Base-by-base conservation (phyloP, 2,888 invertebrate species). In the Zhengitettix transpicula region DNA sequence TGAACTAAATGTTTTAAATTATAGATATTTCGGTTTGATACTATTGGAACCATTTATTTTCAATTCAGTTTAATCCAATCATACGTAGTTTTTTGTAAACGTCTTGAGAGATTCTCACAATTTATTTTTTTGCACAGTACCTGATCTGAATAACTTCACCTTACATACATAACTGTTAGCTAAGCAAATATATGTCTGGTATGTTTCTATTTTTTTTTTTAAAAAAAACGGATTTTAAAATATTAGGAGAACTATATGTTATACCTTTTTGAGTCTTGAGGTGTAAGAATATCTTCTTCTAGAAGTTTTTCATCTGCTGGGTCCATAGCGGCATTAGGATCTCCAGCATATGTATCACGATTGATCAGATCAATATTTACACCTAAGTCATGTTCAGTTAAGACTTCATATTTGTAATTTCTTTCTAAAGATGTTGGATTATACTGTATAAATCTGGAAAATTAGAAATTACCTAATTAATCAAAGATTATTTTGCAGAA, bases 301-400 rank as follows among this genome's bases (percentile, higher is more conserved):
- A 99, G 74, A 28, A 99, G 77, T 70, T 88, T 91, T 72, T 98
- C 98, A 77, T 99, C 98, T 0, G 92, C 93, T 2, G 88, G 86
- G 72, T 95, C 93, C 55, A 94, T 74, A 65, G 80, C 75, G 28
- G 86, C 83, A 69, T 85, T 85, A 0, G 79, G 78, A 73, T 93
- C 90, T 5, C 88, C 81, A 64, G 87, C 86, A 72, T 97, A 98
- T 42, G 90, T 86, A 67, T 95, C 94, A 57, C 94, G 89, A 73
- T 98, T 95, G 67, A 99, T 97, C 63, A 99, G 79, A 74, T 99
- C 98, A 66, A 99, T 97, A 59, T 89, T 89, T 1, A 99, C 95
- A 12, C 98, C 99, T 61, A 99, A 78, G 76, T 99, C 99, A 71
- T 95, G 94, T 72, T 99, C 99, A 0, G 98, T 96, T 44, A 97